phyloP scores from a whole-genome alignment of 1,140 invertebrate genomes.

The Drosophila jambulina region DNA sequence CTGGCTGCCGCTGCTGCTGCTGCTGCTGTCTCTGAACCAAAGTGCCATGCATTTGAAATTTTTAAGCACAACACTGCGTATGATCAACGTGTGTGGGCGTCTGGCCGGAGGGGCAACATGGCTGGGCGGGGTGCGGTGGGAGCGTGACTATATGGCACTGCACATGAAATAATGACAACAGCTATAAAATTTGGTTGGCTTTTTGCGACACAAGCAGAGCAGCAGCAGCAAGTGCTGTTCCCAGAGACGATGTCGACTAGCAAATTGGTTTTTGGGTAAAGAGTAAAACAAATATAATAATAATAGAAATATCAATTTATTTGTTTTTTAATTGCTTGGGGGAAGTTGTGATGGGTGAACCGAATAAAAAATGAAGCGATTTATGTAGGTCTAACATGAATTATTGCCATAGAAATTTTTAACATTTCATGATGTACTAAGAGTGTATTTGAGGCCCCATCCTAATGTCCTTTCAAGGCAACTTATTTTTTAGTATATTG shows the following conservation, averaged over 20 bases:
- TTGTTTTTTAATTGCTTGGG: neutral
- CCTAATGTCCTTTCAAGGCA: neutral
- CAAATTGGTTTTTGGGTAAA: slow-evolving; percentile 3
- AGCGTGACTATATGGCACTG: slow-evolving; percentile 48
- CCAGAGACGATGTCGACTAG: slow-evolving; percentile 3
- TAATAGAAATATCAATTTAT: neutral
- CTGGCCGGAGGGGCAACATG: slow-evolving; percentile 5
- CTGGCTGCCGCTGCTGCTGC: slow-evolving; percentile 11
- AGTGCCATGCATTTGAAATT: slow-evolving; percentile 68
- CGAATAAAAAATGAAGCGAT: neutral
- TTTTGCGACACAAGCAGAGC: slow-evolving; percentile 56
- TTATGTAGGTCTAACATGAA: too few species aligned
- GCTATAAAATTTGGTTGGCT: slow-evolving; percentile 68
- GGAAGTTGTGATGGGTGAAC: neutral
- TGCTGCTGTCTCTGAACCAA: slow-evolving; percentile 42
- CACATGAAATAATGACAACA: slow-evolving; percentile 66
- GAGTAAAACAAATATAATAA: neutral
- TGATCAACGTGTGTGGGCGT: slow-evolving; percentile 53
- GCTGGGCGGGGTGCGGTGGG: slow-evolving; percentile 2
- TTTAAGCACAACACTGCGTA: slow-evolving; percentile 66
- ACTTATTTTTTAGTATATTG: neutral
- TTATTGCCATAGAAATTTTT: neutral
- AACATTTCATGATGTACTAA: neutral
- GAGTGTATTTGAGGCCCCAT: too few species aligned
- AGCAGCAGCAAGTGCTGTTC: slow-evolving; percentile 25